Conservation (phyloP, 2,888 invertebrate genomes). For the Cerastis leucographa region DNA sequence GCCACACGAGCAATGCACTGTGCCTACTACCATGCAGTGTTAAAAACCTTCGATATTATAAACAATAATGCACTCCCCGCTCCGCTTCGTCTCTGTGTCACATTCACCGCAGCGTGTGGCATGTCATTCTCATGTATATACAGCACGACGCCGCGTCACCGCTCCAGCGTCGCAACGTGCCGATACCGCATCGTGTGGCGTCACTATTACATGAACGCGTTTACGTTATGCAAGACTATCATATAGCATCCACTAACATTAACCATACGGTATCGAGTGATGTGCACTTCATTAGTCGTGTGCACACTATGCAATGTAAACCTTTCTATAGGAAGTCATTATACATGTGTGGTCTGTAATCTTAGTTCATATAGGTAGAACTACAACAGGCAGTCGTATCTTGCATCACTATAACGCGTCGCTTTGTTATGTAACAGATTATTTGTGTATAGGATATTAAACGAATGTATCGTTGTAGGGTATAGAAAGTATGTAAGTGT, state of each 20-base stretch:
- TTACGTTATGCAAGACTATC: conserved; percentile 4
- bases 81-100: background rate
- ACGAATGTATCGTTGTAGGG: conserved; percentile 4
- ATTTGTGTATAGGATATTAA: conserved; percentile 23
- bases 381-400: background rate
- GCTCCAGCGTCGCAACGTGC: background rate
- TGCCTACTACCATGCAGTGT: background rate
- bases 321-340: conserved; percentile 22
- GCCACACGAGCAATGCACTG: background rate
- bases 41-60: background rate
- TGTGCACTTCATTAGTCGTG: conserved; percentile 13
- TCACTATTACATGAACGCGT: background rate
- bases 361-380: conserved; percentile 7
- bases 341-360: conserved; percentile 23
- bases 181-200: background rate
- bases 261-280: background rate
- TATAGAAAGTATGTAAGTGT: conserved; percentile 19
- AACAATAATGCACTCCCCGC: background rate
- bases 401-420: conserved; percentile 44
- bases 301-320: conserved; percentile 30
- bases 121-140: background rate
- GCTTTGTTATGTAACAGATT: conserved; percentile 24
- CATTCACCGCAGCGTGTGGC: background rate
- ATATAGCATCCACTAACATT: conserved; percentile 1
- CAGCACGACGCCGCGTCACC: background rate